Evolutionary conservation across 2,113 vertebrate species (phyloP).

Genomic region (Ictalurus punctatus): DNA sequence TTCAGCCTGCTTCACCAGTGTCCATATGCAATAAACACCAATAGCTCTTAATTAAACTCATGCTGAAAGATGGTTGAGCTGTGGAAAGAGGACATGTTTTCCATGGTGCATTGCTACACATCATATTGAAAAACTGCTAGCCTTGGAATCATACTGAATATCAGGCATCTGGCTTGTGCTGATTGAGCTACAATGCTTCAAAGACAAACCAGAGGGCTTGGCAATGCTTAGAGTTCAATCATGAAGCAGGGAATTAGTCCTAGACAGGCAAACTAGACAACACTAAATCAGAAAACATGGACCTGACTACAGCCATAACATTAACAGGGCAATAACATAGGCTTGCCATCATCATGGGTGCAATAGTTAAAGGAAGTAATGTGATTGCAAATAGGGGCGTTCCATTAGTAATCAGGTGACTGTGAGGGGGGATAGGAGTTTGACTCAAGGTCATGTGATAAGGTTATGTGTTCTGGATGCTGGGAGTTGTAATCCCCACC

Average conservation of each 20-base stretch:
- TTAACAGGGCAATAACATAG: neutral
- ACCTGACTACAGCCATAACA: neutral
- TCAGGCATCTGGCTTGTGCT: neutral
- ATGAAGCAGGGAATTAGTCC: too few relatives aligned
- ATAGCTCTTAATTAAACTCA: constrained; percentile 25
- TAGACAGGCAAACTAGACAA: neutral
- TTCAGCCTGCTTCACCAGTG: constrained; percentile 15
- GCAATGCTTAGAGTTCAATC: neutral
- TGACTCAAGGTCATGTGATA: neutral
- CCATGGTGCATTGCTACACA: constrained; percentile 15
- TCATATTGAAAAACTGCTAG: neutral
- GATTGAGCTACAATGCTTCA: neutral
- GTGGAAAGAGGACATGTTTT: neutral
- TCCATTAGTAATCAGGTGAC: neutral
- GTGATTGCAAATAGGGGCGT: neutral
- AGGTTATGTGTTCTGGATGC: neutral
- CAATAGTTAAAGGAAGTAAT: neutral
- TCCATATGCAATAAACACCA: constrained; percentile 20
- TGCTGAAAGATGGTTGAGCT: neutral
- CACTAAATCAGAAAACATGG: neutral
- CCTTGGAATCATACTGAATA: neutral
- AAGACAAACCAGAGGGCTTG: neutral
- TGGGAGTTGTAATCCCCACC: neutral
- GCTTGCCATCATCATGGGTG: neutral
- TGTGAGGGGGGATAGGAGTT: neutral